Evolutionary conservation across 2,113 vertebrate genomes (phyloP), one percentile per base, ranked within the genome.

Genomic region (Albula glossodonta): DNA sequence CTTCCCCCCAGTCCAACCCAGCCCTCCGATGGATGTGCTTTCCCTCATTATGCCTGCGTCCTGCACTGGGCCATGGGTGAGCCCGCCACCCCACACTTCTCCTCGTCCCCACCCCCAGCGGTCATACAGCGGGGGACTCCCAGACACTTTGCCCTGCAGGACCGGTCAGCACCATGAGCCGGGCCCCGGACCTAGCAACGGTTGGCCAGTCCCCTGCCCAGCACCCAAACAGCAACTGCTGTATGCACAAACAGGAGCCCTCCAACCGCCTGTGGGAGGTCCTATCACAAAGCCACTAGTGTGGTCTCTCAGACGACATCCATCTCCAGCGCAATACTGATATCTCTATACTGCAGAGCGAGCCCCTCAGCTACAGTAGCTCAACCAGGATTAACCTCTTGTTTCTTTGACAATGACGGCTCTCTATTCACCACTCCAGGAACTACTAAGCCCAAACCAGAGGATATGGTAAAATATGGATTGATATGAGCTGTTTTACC

Each of bases 1-100:
- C 94, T 95, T 96, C 96, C 92, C 96, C 93, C 96, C 31, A 41
- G 31, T 41, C 31, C 31, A 93, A 88, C 91, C 93, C n/a, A 51
- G 41, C 57, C 52, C 78, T 80, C 52, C 49, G 25, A 52, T 49
- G 78, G 77, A 85, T 25, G 84, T 53, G 51, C 78, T 8, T 10
- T 5, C 10, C 48, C 19, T 15, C n/a, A 10, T 17, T 3, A 11
- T 31, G 11, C 52, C 74, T 49, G 10, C 49, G 50, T 70, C 7
- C 51, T 5, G 51, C 70, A 5, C 51, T 5, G 74, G 12, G n/a
- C 53, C 5, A 51, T 49, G 74, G 51, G 51, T 84, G 63, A 51
- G 49, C 17, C 63, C 49, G 22, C 12, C 53, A 9, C 53, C 31
- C 31, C 31, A 41, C 31, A 41, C 31, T 41, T 41, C 31, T 41